Evolutionary conservation across 2,113 vertebrate species (phyloP), one percentile per base, ranked within the genome.

Genomic region (rabbit (Oryctolagus cuniculus)): DNA sequence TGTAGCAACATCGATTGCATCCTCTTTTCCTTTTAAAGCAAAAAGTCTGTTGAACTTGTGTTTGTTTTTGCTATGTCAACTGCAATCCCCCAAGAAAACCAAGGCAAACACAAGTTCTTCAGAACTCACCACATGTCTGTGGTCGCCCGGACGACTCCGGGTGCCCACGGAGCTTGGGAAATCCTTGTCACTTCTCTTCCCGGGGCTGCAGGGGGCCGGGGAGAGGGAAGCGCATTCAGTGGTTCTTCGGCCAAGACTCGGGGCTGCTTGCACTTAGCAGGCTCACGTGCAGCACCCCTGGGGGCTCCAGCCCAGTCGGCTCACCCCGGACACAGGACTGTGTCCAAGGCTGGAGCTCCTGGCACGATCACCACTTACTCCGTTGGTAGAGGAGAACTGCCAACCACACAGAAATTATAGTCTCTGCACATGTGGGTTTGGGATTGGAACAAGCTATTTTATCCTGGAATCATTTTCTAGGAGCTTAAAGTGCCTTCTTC

Each of bases 391-490:
- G 75, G 87, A 97, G 58, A 90, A 61, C 82, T 96, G 85, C 44
- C 82, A 73, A 96, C 94, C 72, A 64, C 66, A 67, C 16, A 94
- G 97, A 97, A 98, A 98, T 97, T 96, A 96, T 49, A 94, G 93
- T 84, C 85, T 96, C 95, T 96, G 31, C 67, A 5, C 79, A 55
- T 78, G 93, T 93, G 93, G 89, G 4, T 92, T 97, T 93, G 95
- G 66, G 93, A 84, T 95, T 95, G 75, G 49, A 92, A 64, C 72
- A 93, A 96, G 93, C 88, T 94, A 87, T 93, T 93, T 92, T 95
- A 91, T 94, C 96, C 93, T 97, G 97, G 96, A 97, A 97, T 90
- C 93, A 69, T 44, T 93, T 97, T 96, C 92, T 97, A 94, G 96
- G 81, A 91, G 78, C 78, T 92, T 67, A 55, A 87, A 84, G 72